These are phyloP conservation scores for Chironex yamaguchii DNA, from an alignment of 30 jellyfish, hydroid and myxozoan genomes.

Conservation along the genomic window DNA sequence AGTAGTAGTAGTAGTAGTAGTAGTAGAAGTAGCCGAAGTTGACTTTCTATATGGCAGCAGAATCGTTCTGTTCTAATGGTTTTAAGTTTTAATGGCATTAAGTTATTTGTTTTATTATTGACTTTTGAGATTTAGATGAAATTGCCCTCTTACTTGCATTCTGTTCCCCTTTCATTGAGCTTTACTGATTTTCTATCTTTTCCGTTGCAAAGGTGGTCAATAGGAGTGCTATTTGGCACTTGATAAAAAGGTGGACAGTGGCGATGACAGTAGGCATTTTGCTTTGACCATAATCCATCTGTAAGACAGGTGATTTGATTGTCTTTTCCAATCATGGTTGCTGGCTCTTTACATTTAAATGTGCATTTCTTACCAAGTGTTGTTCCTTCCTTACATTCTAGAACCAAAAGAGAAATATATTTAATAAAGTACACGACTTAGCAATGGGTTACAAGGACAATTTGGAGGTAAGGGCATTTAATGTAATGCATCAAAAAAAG, in stretches of 20 bases:
- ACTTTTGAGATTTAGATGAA: neutral
- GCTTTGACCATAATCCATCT: constrained; percentile 89
- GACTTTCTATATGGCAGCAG: too few relatives aligned
- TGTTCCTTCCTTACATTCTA: constrained; percentile 78
- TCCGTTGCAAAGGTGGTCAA: constrained; percentile 35
- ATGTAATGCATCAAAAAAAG: too few relatives aligned
- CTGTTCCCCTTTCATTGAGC: constrained; percentile 72
- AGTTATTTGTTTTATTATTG: too few relatives aligned
- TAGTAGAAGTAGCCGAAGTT: too few relatives aligned
- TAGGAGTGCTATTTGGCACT: constrained; percentile 55
- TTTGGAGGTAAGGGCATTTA: too few relatives aligned
- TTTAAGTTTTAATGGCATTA: too few relatives aligned
- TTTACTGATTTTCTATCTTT: constrained; percentile 62
- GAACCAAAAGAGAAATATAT: too few relatives aligned
- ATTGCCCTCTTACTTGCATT: constrained; percentile 38
- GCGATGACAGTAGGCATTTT: constrained; percentile 64
- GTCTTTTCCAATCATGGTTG: constrained; percentile 67
- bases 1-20: too few relatives aligned
- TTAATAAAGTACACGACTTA: too few relatives aligned
- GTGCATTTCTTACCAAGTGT: constrained; percentile 55
- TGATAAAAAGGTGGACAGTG: constrained; percentile 68
- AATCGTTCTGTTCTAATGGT: too few relatives aligned
- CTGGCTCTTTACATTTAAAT: constrained; percentile 54
- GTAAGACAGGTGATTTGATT: constrained; percentile 69
- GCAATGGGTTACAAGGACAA: too few relatives aligned